These are phyloP conservation scores for Peromyscus nudipes DNA, from an alignment of 2,797 vertebrate genomes.

Conservation along the genomic window DNA sequence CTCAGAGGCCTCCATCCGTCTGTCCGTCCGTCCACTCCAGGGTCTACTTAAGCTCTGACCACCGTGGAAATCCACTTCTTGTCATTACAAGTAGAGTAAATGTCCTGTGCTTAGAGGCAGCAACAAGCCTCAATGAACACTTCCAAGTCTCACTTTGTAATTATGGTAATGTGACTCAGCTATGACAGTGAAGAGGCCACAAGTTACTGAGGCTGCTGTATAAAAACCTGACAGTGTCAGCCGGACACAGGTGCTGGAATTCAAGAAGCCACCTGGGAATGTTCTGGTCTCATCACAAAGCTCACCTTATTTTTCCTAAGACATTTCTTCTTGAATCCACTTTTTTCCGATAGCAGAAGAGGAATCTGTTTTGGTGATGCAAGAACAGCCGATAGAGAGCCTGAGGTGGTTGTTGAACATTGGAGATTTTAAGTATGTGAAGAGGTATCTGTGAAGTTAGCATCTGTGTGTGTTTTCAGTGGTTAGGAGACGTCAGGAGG, in stretches of 20 bases:
- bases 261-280: background rate
- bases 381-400: background rate
- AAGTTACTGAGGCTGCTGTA: background rate
- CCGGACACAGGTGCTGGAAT: background rate
- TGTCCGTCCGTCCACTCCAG: too few species aligned
- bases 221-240: background rate
- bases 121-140: background rate
- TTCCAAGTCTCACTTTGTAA: background rate
- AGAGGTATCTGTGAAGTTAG: background rate
- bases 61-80: accelerated
- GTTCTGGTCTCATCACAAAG: background rate
- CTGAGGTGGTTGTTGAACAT: background rate
- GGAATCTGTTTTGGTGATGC: background rate
- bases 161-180: background rate
- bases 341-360: background rate
- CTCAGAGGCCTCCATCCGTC: too few species aligned
- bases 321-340: background rate
- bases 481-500: background rate
- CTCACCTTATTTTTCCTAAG: background rate
- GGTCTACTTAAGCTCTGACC: background rate
- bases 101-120: background rate
- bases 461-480: background rate
- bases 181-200: background rate
- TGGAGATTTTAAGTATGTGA: background rate
- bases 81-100: background rate